Percentiles rank a stretch among this genome's conserved stretches.
phyloP scores from a whole-genome alignment of 2,888 invertebrate species.

The Apamea monoglypha region DNA sequence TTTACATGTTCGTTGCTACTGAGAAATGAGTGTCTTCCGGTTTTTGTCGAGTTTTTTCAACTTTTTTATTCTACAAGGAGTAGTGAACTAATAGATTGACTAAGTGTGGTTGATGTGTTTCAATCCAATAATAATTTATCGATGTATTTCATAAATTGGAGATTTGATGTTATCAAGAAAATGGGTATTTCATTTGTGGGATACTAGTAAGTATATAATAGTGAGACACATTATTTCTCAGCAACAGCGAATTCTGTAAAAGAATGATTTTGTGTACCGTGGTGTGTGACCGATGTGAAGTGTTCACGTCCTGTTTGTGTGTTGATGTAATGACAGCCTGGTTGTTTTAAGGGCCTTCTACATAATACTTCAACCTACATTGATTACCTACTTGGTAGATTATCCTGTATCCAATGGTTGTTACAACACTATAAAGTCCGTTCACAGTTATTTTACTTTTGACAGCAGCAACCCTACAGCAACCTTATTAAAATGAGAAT shows the following conservation, averaged over 20 bases:
- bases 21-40: neutral
- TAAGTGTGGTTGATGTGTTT: neutral
- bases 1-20: constrained; percentile 35
- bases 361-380: neutral
- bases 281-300: constrained; percentile 38
- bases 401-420: neutral
- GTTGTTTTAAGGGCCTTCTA: constrained; percentile 25
- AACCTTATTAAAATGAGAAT: no score
- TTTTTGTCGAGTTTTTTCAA: neutral
- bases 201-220: neutral
- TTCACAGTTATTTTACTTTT: no score
- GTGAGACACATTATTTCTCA: neutral
- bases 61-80: neutral
- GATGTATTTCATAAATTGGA: neutral
- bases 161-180: neutral
- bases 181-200: neutral
- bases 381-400: neutral
- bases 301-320: constrained; percentile 42
- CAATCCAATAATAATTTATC: neutral
- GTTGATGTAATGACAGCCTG: constrained; percentile 52
- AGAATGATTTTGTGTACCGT: constrained; percentile 21
- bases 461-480: no score
- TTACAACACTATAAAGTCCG: neutral
- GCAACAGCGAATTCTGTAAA: constrained; percentile 21
- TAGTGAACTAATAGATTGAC: neutral